phyloP scores from a whole-genome alignment of 2,797 vertebrate species.

The Helicolenus hilgendorfi region DNA sequence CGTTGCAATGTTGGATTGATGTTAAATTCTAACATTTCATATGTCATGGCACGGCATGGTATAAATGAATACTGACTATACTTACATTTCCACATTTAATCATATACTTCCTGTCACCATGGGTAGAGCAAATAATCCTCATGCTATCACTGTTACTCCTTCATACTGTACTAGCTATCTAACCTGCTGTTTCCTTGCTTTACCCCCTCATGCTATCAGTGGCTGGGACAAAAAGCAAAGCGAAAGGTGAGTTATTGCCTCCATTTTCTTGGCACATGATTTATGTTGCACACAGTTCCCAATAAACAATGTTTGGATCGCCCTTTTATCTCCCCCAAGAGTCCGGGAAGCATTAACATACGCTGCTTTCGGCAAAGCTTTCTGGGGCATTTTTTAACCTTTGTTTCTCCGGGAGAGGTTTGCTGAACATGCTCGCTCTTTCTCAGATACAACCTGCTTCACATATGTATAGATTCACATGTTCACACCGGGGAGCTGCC shows the following conservation, averaged over 20 bases:
- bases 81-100: slow-evolving; percentile 30
- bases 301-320: slow-evolving; percentile 87
- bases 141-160: slow-evolving; percentile 51
- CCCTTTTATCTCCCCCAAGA: slow-evolving; percentile 84
- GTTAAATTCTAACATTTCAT: not conserved
- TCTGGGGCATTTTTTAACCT: slow-evolving; percentile 39
- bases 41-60: not conserved
- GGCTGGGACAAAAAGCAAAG: slow-evolving; percentile 97
- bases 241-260: slow-evolving; percentile 96
- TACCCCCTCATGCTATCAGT: slow-evolving; percentile 92
- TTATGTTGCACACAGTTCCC: slow-evolving; percentile 86
- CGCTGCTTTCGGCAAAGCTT: slow-evolving; percentile 59
- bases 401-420: slow-evolving; percentile 34
- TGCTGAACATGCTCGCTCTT: slow-evolving; percentile 37
- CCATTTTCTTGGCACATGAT: slow-evolving; percentile 88
- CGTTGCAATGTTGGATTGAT: not conserved
- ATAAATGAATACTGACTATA: not conserved
- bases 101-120: slow-evolving; percentile 21
- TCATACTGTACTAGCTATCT: slow-evolving; percentile 73
- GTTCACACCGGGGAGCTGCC: slow-evolving; percentile 59
- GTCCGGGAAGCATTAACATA: slow-evolving; percentile 84
- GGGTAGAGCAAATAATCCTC: slow-evolving; percentile 53
- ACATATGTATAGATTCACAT: slow-evolving; percentile 66
- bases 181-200: slow-evolving; percentile 92
- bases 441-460: slow-evolving; percentile 47